These are phyloP conservation scores for Neelides sp. DNA, from an alignment of 1,140 invertebrate species.

Conservation along the genomic window DNA sequence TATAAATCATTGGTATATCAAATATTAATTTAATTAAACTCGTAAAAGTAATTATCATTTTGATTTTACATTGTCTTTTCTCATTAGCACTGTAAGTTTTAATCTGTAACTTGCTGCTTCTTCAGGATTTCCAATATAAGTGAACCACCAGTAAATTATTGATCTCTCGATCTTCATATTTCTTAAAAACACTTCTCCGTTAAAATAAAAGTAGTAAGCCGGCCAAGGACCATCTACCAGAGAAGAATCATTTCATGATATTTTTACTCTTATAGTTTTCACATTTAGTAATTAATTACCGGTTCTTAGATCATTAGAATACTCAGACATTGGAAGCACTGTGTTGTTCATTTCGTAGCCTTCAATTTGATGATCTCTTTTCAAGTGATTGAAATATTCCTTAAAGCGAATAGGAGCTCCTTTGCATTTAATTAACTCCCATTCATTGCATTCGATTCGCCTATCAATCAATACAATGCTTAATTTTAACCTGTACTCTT, in stretches of 20 bases:
- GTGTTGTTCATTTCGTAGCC: slow-evolving; percentile 14
- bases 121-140: slow-evolving; percentile 16
- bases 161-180: slow-evolving; percentile 19
- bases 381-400: slow-evolving; percentile 23
- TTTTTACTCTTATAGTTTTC: too few species aligned
- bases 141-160: slow-evolving; percentile 24
- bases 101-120: slow-evolving; percentile 15
- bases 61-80: slow-evolving; percentile 11
- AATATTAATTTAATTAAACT: not conserved
- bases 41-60: too few species aligned
- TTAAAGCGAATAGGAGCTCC: slow-evolving; percentile 18
- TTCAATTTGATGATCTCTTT: slow-evolving; percentile 20
- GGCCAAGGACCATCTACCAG: slow-evolving; percentile 23
- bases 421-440: slow-evolving; percentile 12
- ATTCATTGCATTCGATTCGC: slow-evolving; percentile 16
- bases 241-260: not conserved
- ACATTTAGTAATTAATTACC: too few species aligned
- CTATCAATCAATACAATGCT: slow-evolving; percentile 3
- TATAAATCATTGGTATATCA: not conserved
- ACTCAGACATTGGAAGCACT: slow-evolving; percentile 24
- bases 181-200: slow-evolving; percentile 17
- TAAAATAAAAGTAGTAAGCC: slow-evolving; percentile 17
- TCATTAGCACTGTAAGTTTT: slow-evolving; percentile 25
- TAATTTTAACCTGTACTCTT: too few species aligned
- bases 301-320: slow-evolving; percentile 18